phyloP scores from a whole-genome alignment of 2,797 vertebrate genomes.

The Clarias fuscus region DNA sequence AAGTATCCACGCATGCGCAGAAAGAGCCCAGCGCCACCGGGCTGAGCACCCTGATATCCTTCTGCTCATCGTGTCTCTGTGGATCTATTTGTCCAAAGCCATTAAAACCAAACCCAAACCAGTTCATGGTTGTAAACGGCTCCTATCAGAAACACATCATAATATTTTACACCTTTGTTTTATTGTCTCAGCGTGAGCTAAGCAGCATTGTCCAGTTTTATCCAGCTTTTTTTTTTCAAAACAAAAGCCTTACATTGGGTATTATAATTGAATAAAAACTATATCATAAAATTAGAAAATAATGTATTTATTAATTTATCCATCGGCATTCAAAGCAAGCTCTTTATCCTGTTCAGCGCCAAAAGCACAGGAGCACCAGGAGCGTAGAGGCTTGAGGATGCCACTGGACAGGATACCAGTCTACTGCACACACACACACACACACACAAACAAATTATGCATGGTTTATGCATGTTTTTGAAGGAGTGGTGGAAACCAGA shows the following conservation, averaged over 20 bases:
- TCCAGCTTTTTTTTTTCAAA: background rate
- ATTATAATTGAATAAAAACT: background rate
- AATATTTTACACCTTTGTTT: background rate
- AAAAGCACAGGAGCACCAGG: background rate
- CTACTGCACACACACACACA: background rate
- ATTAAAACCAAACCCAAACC: slow-evolving; percentile 86
- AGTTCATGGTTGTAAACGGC: slow-evolving; percentile 53
- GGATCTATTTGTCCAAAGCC: slow-evolving; percentile 75
- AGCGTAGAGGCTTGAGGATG: background rate
- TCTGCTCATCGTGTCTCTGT: background rate
- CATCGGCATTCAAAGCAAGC: background rate
- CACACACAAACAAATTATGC: background rate
- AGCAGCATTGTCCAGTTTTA: background rate
- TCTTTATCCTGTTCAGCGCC: background rate
- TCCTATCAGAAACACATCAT: no score
- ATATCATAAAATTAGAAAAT: background rate
- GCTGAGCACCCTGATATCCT: slow-evolving; percentile 52
- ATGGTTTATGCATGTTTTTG: background rate
- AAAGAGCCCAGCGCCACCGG: slow-evolving; percentile 56
- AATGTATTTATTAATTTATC: background rate
- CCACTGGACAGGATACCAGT: background rate
- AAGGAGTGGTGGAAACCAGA: background rate
- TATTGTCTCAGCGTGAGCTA: background rate
- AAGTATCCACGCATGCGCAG: background rate
- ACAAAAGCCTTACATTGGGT: slow-evolving; percentile 1